phyloP scores from a whole-genome alignment of 2,113 vertebrate genomes.

The Aegithalos caudatus region DNA sequence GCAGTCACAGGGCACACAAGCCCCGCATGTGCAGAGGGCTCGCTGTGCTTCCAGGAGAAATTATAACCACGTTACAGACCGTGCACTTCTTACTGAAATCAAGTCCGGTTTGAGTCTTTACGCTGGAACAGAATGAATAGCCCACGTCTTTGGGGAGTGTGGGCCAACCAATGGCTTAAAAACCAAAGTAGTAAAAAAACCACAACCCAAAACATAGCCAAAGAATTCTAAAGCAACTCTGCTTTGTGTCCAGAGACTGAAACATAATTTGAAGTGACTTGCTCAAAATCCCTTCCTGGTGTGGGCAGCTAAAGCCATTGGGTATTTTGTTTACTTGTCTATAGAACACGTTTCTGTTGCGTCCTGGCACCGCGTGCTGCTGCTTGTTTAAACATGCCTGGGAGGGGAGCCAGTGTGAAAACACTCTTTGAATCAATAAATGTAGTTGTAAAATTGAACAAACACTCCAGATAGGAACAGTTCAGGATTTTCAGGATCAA shows the following conservation, averaged over 20 bases:
- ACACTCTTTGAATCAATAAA: constrained; percentile 26
- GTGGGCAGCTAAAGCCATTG: not conserved
- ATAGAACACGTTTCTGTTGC: constrained; percentile 2
- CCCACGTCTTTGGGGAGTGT: not conserved
- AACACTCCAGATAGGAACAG: not conserved
- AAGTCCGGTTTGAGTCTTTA: not conserved
- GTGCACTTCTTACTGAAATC: not conserved
- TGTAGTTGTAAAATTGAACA: constrained; percentile 1
- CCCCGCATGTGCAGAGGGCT: not conserved
- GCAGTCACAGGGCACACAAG: not conserved
- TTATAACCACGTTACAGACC: not conserved
- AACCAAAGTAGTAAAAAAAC: not conserved
- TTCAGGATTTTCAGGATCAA: not conserved
- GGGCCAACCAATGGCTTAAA: constrained; percentile 4
- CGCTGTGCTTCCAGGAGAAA: not conserved
- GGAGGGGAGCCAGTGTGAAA: constrained; percentile 37
- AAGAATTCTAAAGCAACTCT: constrained; percentile 3
- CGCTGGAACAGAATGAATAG: constrained; percentile 23
- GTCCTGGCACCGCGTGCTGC: not conserved
- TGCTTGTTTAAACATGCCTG: constrained; percentile 46
- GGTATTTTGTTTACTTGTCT: constrained; percentile 51
- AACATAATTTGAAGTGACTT: constrained; percentile 34
- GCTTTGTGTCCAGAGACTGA: not conserved
- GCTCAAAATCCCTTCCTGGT: not conserved
- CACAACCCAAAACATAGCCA: not conserved